Evolutionary conservation across 2,797 vertebrate species (phyloP).

Genomic region (Bucorvus abyssinicus): DNA sequence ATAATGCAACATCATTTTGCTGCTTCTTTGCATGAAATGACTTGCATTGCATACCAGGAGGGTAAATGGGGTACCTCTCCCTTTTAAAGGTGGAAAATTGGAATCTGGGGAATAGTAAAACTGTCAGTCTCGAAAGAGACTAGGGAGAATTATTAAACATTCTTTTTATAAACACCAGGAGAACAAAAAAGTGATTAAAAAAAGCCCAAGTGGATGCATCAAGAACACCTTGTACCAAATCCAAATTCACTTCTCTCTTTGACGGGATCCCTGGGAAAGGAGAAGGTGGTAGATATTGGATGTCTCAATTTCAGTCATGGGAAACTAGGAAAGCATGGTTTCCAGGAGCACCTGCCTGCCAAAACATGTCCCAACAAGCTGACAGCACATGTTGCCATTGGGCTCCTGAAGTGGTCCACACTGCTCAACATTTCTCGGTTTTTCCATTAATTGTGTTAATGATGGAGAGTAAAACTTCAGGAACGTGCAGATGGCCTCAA

Average conservation of each 20-base stretch:
- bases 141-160: constrained; percentile 9
- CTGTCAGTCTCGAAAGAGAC: background rate
- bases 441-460: background rate
- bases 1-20: constrained; percentile 4
- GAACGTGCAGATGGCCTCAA: background rate
- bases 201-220: background rate
- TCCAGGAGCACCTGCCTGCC: background rate
- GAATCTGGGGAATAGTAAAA: constrained; percentile 19
- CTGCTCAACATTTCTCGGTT: background rate
- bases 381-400: background rate
- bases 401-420: background rate
- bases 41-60: background rate
- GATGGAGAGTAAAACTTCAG: background rate
- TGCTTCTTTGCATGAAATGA: background rate
- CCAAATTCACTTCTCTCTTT: constrained; percentile 19
- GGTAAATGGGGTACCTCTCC: background rate
- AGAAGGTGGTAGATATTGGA: background rate
- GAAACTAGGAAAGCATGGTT: background rate
- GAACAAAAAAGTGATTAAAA: background rate
- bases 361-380: background rate
- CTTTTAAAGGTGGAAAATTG: constrained; percentile 9
- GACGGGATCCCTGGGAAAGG: background rate
- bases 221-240: constrained; percentile 8
- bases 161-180: constrained; percentile 21
- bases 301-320: constrained; percentile 13